These are phyloP conservation scores for Pseudomugil tenellus DNA, from an alignment of 2,797 vertebrate genomes.

Conservation along the genomic window DNA sequence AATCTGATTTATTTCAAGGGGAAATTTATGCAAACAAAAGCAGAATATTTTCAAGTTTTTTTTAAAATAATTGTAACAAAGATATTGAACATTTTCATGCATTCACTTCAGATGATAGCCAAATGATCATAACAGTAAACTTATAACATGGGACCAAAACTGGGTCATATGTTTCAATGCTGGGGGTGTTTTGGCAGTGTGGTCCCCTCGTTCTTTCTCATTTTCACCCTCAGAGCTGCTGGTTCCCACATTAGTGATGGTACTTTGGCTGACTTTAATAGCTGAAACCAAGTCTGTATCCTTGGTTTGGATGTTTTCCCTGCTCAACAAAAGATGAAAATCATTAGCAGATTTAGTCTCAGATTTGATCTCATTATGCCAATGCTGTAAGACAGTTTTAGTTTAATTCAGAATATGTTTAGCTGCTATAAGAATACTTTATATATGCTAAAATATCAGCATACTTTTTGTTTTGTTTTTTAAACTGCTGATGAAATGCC, in stretches of 20 bases:
- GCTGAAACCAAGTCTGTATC: constrained; percentile 12
- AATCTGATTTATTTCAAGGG: not conserved
- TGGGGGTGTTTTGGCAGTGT: not conserved
- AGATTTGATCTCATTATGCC: not conserved
- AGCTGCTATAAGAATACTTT: constrained; percentile 11
- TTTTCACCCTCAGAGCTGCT: constrained; percentile 15
- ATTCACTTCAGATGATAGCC: not conserved
- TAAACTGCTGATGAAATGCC: not conserved
- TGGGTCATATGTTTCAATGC: not conserved
- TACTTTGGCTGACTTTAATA: not conserved
- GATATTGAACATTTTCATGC: not conserved
- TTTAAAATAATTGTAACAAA: not conserved
- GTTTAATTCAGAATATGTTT: not conserved
- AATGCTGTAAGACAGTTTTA: constrained; percentile 10
- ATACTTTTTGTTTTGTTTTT: no score
- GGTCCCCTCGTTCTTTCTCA: not conserved
- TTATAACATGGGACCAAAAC: not conserved
- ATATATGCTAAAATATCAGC: no score
- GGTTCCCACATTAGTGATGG: constrained; percentile 3
- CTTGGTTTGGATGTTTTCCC: constrained; percentile 31
- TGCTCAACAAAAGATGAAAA: constrained; percentile 5
- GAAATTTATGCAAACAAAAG: not conserved
- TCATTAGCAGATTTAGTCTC: not conserved
- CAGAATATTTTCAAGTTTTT: not conserved
- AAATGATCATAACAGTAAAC: not conserved